Evolutionary conservation across 2,113 vertebrate genomes (phyloP).

Genomic region (Sclerurus mexicanus): DNA sequence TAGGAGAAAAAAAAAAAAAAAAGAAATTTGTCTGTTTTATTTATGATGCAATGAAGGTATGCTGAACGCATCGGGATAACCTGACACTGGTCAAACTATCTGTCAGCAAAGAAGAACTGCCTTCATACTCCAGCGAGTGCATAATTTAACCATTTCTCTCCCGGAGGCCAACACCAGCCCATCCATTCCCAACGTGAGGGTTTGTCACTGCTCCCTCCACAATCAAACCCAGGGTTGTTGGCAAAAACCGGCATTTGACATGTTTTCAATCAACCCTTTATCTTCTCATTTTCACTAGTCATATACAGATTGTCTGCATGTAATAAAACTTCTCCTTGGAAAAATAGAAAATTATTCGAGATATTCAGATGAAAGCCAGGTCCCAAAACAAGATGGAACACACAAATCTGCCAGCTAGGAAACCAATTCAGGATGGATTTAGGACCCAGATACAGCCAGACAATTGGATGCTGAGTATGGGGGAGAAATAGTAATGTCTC

Average conservation of each 20-base stretch:
- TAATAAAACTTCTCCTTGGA: constrained; percentile 47
- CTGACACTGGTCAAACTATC: constrained; percentile 93
- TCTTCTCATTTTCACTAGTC: background rate
- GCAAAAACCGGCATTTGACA: constrained; percentile 10
- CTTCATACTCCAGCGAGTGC: constrained; percentile 89
- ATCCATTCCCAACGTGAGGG: background rate
- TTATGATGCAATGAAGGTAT: constrained; percentile 98
- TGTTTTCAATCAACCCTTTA: constrained; percentile 42
- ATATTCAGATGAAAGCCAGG: constrained; percentile 29
- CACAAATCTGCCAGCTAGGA: constrained; percentile 57
- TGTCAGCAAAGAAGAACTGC: constrained; percentile 94
- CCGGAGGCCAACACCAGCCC: constrained; percentile 31
- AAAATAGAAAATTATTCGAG: constrained; percentile 44
- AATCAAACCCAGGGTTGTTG: background rate
- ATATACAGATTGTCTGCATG: constrained; percentile 1
- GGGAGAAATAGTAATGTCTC: constrained; percentile 51
- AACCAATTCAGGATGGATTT: constrained; percentile 54
- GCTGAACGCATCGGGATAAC: constrained; percentile 91
- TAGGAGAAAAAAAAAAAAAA: constrained; percentile 75
- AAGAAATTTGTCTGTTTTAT: constrained; percentile 97
- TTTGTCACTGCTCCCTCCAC: background rate
- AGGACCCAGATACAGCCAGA: constrained; percentile 45
- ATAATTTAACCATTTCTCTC: constrained; percentile 89
- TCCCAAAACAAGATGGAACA: constrained; percentile 38
- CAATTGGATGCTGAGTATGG: constrained; percentile 45